Conservation (phyloP, 2,797 vertebrate genomes). For the Enteromius fasciolatus region DNA sequence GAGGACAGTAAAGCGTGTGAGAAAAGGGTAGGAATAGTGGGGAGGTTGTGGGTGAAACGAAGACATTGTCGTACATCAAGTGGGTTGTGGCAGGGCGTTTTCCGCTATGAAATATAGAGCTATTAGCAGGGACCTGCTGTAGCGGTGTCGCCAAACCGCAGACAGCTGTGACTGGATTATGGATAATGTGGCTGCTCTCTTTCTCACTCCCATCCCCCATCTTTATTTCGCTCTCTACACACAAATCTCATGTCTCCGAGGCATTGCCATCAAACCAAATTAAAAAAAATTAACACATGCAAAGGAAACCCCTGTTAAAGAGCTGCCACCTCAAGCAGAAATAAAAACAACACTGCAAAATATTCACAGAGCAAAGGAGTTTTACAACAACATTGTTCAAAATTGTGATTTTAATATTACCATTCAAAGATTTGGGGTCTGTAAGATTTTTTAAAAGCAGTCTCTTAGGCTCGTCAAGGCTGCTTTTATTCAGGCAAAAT, state of each 20-base stretch:
- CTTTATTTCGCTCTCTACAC: slow-evolving; percentile 12
- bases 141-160: slow-evolving; percentile 69
- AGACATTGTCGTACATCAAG: slow-evolving; percentile 71
- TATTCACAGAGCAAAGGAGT: not conserved
- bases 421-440: not conserved
- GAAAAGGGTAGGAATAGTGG: slow-evolving; percentile 41
- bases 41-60: slow-evolving; percentile 70
- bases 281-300: slow-evolving; percentile 21
- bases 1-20: slow-evolving; percentile 33
- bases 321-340: slow-evolving; percentile 8
- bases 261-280: slow-evolving; percentile 38
- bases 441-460: not conserved
- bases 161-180: slow-evolving; percentile 73
- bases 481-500: not conserved
- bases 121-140: slow-evolving; percentile 74
- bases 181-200: slow-evolving; percentile 57
- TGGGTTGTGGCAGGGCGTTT: slow-evolving; percentile 71
- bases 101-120: slow-evolving; percentile 73
- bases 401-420: not conserved
- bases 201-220: not conserved
- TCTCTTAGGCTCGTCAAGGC: not conserved
- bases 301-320: slow-evolving; percentile 7
- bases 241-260: slow-evolving; percentile 34
- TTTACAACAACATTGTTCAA: not conserved
- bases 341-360: not conserved